Conservation (phyloP, 2,113 vertebrate genomes). For the Pterocles burchelli region DNA sequence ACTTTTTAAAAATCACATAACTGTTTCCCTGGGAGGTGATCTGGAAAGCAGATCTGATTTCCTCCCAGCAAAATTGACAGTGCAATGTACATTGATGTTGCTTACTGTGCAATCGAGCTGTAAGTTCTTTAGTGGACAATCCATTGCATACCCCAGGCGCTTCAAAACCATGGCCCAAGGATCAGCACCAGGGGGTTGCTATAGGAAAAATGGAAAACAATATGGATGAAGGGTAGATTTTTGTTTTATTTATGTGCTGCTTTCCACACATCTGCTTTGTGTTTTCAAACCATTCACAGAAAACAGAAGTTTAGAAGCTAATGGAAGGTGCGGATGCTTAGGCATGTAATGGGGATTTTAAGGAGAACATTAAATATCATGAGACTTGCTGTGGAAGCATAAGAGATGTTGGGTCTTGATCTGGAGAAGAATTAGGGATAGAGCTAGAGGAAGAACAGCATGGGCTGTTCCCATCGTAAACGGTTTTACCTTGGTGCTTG, state of each 20-base stretch:
- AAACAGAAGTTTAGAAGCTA: background rate
- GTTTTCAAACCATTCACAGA: background rate
- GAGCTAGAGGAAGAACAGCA: background rate
- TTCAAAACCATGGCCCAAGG: background rate
- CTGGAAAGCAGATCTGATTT: background rate
- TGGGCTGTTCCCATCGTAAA: background rate
- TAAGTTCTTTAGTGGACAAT: background rate
- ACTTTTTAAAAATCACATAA: background rate
- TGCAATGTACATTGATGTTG: background rate
- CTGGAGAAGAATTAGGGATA: background rate
- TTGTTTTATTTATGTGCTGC: background rate
- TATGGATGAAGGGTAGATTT: background rate
- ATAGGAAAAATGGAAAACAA: background rate
- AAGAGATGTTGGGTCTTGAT: background rate
- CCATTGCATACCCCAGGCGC: background rate
- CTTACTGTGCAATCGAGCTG: background rate
- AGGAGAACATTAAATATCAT: background rate
- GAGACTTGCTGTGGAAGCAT: background rate
- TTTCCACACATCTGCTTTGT: background rate
- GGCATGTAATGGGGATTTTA: background rate
- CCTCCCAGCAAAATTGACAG: background rate
- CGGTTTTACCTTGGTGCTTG: background rate
- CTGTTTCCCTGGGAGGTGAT: background rate
- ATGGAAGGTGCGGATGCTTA: background rate
- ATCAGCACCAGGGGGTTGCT: background rate